Evolutionary conservation across 2,888 invertebrate genomes (phyloP), one percentile per base, ranked within the genome.

Genomic region (Aplocera efformata): DNA sequence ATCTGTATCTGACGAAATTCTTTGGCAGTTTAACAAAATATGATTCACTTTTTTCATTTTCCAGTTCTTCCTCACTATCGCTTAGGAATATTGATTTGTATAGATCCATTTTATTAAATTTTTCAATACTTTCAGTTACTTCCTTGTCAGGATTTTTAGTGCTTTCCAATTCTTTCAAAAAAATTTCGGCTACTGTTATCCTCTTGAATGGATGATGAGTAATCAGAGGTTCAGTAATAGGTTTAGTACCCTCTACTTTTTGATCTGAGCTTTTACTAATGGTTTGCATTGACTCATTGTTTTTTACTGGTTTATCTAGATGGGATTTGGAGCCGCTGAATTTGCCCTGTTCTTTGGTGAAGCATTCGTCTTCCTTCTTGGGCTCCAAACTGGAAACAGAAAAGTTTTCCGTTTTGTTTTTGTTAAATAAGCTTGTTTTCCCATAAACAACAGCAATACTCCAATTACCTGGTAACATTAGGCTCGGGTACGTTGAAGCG

Each of bases 401-500:
- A 41, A 38, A 28, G n/a, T n/a, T n/a, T n/a, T n/a, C n/a, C n/a
- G n/a, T n/a, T n/a, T n/a, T n/a, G n/a, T n/a, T n/a, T n/a, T n/a
- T n/a, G n/a, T n/a, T n/a, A n/a, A n/a, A n/a, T n/a, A n/a, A n/a
- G n/a, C n/a, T n/a, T n/a, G n/a, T n/a, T n/a, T n/a, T n/a, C n/a
- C n/a, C n/a, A n/a, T n/a, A n/a, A n/a, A n/a, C n/a, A n/a, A 0
- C 10, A 6, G n/a, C 25, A 46, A n/a, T n/a, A n/a, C n/a, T n/a
- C n/a, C n/a, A n/a, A n/a, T 54, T 48, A 84, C 86, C 76, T 75
- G 3, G 42, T 49, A 0, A 65, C 72, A 48, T 91, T 92, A 0
- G 98, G 96, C 71, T 98, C 94, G 0, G 97, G 96, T 17, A 99
- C 92, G 70, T 99, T 99, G 71, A 98, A 99, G 27, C 98, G 89